These are phyloP conservation scores for Rhyacophila evoluta DNA, from an alignment of 2,888 invertebrate genomes.

Conservation along the genomic window DNA sequence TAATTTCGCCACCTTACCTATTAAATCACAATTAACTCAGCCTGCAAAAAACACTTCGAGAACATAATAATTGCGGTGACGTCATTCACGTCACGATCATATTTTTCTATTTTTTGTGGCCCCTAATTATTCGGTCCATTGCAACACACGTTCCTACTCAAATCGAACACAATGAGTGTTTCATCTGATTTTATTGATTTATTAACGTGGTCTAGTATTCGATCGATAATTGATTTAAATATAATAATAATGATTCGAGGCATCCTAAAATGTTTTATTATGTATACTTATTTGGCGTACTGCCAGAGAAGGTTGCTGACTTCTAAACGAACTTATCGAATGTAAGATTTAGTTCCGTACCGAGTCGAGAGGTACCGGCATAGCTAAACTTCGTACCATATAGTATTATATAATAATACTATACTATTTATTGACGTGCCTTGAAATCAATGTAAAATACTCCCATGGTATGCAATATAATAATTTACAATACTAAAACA, in stretches of 20 bases:
- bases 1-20: no score
- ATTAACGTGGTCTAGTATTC: not conserved
- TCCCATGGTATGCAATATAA: no score
- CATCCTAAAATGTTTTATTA: not conserved
- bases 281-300: slow-evolving; percentile 29
- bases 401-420: not conserved
- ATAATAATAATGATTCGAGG: not conserved
- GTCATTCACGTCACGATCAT: no score
- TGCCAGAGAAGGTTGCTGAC: slow-evolving; percentile 45
- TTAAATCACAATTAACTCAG: no score
- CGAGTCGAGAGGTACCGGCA: not conserved
- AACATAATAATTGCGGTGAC: no score
- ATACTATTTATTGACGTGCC: not conserved
- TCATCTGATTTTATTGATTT: no score
- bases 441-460: not conserved
- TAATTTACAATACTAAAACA: no score
- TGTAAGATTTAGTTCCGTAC: not conserved
- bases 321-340: slow-evolving; percentile 32
- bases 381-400: not conserved
- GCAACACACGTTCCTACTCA: no score
- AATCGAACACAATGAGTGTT: no score
- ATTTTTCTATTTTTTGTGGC: no score
- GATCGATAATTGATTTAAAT: not conserved
- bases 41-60: no score
- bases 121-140: no score